Conservation (phyloP, 2,888 invertebrate species). For the Miltochrista miniata region DNA sequence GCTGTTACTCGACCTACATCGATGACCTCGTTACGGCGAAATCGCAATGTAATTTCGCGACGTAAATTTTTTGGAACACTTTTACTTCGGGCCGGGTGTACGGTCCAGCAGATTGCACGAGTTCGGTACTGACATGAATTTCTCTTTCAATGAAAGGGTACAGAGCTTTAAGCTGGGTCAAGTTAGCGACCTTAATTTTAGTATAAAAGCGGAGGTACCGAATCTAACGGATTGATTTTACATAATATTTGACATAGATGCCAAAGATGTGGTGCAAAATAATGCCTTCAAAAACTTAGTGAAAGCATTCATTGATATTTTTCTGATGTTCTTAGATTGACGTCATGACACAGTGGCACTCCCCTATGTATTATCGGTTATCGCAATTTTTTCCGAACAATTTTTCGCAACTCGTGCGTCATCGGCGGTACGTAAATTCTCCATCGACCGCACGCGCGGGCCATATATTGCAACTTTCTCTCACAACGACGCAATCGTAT, state of each 20-base stretch:
- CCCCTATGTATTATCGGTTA: slow-evolving; percentile 44
- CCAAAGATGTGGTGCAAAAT: slow-evolving; percentile 10
- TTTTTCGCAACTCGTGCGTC: slow-evolving; percentile 62
- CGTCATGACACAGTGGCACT: slow-evolving; percentile 30
- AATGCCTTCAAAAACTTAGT: slow-evolving; percentile 11
- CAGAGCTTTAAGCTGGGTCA: slow-evolving; percentile 46
- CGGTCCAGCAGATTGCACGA: slow-evolving; percentile 58
- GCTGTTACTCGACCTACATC: slow-evolving; percentile 81
- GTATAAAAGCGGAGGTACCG: slow-evolving; percentile 24
- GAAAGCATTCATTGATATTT: slow-evolving; percentile 27
- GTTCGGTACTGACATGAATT: slow-evolving; percentile 79
- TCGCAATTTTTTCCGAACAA: slow-evolving; percentile 43
- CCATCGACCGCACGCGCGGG: slow-evolving; percentile 50
- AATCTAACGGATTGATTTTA: slow-evolving; percentile 35
- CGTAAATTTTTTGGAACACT: slow-evolving; percentile 81
- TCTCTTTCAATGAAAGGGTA: slow-evolving; percentile 75
- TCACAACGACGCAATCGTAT: slow-evolving; percentile 57
- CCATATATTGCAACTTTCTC: slow-evolving; percentile 64
- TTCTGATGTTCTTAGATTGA: slow-evolving; percentile 21
- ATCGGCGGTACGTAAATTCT: slow-evolving; percentile 54
- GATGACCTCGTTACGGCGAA: slow-evolving; percentile 77
- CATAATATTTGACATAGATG: slow-evolving; percentile 36
- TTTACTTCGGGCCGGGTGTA: slow-evolving; percentile 75
- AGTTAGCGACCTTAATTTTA: slow-evolving; percentile 39
- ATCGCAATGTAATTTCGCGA: slow-evolving; percentile 83